Conservation (phyloP, 2,113 vertebrate genomes). For the Peromyscus maniculatus region DNA sequence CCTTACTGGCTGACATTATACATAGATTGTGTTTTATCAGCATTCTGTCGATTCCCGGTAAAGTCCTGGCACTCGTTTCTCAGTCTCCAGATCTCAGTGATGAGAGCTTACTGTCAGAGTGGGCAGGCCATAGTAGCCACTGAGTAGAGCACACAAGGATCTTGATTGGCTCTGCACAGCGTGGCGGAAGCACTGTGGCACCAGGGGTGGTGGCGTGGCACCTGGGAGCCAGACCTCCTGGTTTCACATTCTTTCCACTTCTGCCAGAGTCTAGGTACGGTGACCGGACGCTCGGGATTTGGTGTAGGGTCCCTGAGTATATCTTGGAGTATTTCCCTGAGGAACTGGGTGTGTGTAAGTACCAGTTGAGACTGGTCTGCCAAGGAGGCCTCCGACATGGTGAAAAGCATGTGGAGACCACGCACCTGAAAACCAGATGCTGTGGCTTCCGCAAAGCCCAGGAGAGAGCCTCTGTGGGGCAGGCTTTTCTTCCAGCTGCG, state of each 20-base stretch:
- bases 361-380: not conserved
- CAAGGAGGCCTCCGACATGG: rapidly evolving
- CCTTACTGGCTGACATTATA: not conserved
- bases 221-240: not conserved
- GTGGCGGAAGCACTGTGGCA: not conserved
- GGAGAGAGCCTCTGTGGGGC: not conserved
- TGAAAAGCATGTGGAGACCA: not conserved
- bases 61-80: not conserved
- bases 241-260: not conserved
- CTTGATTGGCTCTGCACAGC: not conserved
- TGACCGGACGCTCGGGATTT: not conserved
- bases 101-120: not conserved
- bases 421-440: not conserved
- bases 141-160: not conserved
- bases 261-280: not conserved
- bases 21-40: not conserved
- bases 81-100: not conserved
- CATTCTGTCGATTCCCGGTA: not conserved
- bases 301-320: not conserved
- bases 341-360: not conserved
- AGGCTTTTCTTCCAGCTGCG: not conserved
- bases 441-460: not conserved
- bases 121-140: rapidly evolving
- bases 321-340: not conserved
- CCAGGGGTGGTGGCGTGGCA: not conserved